Evolutionary conservation across 2,113 vertebrate genomes (phyloP).

Genomic region (Polypterus bichir): DNA sequence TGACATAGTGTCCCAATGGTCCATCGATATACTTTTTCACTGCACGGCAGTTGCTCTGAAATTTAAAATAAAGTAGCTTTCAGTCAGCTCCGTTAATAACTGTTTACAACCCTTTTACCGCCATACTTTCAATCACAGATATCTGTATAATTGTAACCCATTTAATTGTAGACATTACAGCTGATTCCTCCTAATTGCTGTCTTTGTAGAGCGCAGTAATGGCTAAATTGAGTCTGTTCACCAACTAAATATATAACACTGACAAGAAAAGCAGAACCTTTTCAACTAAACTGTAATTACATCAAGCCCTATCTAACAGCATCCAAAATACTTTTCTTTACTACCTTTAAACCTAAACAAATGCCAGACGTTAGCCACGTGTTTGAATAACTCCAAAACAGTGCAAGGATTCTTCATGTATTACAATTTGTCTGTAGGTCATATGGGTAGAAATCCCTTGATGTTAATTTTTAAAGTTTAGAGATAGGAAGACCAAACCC

Average conservation of each 20-base stretch:
- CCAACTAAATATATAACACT: constrained; percentile 5
- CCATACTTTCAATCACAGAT: background rate
- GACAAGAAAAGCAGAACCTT: background rate
- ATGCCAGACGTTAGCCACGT: too few species aligned
- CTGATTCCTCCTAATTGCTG: background rate
- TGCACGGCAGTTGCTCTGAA: constrained; percentile 63
- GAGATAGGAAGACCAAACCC: too few species aligned
- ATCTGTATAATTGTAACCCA: constrained; percentile 8
- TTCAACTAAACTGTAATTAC: background rate
- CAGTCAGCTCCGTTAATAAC: background rate
- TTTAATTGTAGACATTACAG: background rate
- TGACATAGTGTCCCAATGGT: constrained; percentile 63
- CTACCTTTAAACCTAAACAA: background rate
- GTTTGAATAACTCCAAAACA: too few species aligned
- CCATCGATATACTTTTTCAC: constrained; percentile 67
- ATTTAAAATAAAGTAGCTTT: constrained; percentile 15
- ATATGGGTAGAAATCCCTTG: too few species aligned
- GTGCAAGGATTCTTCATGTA: too few species aligned
- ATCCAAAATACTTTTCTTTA: too few species aligned
- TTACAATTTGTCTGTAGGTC: too few species aligned
- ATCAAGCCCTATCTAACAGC: too few species aligned
- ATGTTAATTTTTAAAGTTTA: too few species aligned
- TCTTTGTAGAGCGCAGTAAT: background rate
- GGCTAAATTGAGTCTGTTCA: background rate
- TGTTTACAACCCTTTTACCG: background rate